Base-by-base conservation (phyloP, 2,888 invertebrate species). In the Onthophagus sagittarius region DNA sequence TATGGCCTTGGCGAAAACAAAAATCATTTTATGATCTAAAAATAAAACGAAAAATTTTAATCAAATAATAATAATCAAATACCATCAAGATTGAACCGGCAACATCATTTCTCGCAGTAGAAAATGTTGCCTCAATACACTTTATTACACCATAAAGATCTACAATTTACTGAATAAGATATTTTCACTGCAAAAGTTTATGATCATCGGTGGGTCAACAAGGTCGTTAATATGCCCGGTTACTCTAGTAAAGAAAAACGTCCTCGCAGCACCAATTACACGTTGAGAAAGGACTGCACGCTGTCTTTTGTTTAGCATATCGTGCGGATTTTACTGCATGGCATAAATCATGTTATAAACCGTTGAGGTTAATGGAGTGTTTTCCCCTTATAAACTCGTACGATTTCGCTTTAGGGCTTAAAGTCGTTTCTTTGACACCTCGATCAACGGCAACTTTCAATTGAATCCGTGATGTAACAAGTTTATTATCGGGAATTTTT, bases 221-320 rank as follows among this genome's bases (percentile, higher is more conserved):
- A 53, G 39, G 39, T 53, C 39, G 39, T 53, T 53, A 53, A 53
- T 53, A 53, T 53, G 39, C 39, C 39, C 23, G 23, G 23, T 53
- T 53, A 11, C 39, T 53, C 39, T 53, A 53, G 39, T 9, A 53
- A 53, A 53, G 39, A 53, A 53, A 53, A 53, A 53, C 39, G 39
- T 53, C 39, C 39, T 53, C 39, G 39, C 39, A 53, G 11, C 39
- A 53, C 39, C 39, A 53, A 53, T 53, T 53, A 53, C 39, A 53
- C 39, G 39, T 53, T 53, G 39, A 53, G 39, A 53, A 53, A 53
- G 39, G 67, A n/a, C 67, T 31, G 31, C 23, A 67, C 13, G 67
- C 32, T 23, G 67, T 31, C 67, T 67, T 67, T 67, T 67, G 67
- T 67, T 67, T 67, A 67, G 67, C 67, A 67, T 67, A 67, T 67